Conservation (phyloP, 2,888 invertebrate species). For the Pandemis cinnamomeana region DNA sequence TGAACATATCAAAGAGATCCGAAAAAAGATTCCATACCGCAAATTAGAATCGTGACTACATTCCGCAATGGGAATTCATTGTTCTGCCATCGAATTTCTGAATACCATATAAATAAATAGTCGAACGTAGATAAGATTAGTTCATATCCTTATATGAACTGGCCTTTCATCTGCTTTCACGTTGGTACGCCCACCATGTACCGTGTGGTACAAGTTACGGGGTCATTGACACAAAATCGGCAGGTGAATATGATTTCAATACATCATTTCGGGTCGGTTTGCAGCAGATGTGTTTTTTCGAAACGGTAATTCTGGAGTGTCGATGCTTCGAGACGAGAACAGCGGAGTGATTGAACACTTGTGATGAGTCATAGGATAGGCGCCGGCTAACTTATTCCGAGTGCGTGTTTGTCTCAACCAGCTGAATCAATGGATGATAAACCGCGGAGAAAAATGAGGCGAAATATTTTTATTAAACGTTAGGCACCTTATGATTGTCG, state of each 20-base stretch:
- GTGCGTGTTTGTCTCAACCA: conserved; percentile 24
- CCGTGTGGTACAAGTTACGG: conserved; percentile 27
- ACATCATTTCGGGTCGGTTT: conserved; percentile 3
- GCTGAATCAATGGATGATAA: conserved; percentile 24
- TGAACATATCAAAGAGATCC: conserved; percentile 12
- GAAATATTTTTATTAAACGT: conserved; percentile 2
- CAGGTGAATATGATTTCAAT: conserved; percentile 34
- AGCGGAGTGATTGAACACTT: conserved; percentile 10
- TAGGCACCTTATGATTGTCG: no score
- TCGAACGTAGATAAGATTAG: conserved; percentile 50
- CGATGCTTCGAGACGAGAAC: conserved; percentile 4
- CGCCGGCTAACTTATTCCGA: conserved; percentile 31
- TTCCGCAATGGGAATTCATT: conserved; percentile 32
- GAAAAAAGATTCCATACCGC: conserved; percentile 12
- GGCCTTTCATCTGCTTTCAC: conserved; percentile 54
- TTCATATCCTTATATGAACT: conserved; percentile 61
- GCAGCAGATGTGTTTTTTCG: conserved; percentile 30
- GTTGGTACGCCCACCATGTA: conserved; percentile 55
- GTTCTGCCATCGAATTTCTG: conserved; percentile 36
- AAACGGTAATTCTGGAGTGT: conserved; percentile 8
- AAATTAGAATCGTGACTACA: conserved; percentile 37
- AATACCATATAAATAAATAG: conserved; percentile 29
- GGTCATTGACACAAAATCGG: conserved; percentile 34
- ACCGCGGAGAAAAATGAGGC: conserved; percentile 5
- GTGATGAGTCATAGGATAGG: conserved; percentile 29